Percentiles rank a stretch among this genome's conserved stretches.
These are phyloP conservation scores for Ceratothoa steindachneri DNA, from an alignment of 2,888 invertebrate species.

Conservation along the genomic window DNA sequence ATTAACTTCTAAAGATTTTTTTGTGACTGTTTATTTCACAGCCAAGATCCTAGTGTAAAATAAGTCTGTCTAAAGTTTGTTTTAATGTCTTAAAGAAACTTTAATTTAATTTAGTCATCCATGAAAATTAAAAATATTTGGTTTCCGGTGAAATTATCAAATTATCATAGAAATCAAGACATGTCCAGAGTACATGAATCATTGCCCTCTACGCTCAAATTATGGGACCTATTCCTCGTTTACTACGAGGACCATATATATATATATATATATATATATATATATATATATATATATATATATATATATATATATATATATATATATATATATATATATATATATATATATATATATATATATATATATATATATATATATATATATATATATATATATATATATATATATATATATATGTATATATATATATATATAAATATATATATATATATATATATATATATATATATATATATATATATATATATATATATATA, in stretches of 20 bases:
- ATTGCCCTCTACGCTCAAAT: not conserved
- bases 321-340: not conserved
- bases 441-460: not conserved
- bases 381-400: not conserved
- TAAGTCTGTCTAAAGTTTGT: no score
- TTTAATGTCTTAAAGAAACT: no score
- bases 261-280: not conserved
- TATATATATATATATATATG: not conserved
- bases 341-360: not conserved
- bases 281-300: not conserved
- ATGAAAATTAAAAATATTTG: no score
- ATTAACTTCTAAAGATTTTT: no score
- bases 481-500: not conserved
- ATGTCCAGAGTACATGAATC: no score
- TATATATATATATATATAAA: not conserved
- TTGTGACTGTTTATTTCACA: no score
- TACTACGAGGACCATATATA: no score
- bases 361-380: not conserved
- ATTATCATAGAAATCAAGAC: no score
- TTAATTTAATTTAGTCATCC: no score
- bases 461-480: not conserved
- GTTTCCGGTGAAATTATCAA: no score
- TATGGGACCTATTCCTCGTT: not conserved
- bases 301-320: not conserved
- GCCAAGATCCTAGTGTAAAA: no score